Evolutionary conservation across 2,797 vertebrate genomes (phyloP).

Genomic region (Pampus argenteus): DNA sequence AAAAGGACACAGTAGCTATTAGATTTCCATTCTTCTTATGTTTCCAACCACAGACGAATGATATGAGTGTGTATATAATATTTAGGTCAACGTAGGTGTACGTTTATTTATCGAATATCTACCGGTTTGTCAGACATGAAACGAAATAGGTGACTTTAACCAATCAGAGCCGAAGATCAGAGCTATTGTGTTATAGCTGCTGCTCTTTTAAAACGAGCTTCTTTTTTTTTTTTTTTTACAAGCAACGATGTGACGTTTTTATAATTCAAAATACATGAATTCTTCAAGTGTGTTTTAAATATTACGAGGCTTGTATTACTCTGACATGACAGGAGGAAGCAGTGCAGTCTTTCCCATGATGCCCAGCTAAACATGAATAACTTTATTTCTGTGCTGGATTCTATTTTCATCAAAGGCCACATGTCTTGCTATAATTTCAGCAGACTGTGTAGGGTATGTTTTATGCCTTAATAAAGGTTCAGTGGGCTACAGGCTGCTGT

Average conservation of each 20-base stretch:
- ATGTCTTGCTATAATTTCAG: slow-evolving; percentile 45
- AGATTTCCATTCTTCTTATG: background rate
- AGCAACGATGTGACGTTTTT: background rate
- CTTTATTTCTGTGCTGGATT: slow-evolving; percentile 73
- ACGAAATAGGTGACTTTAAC: slow-evolving; percentile 51
- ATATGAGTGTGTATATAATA: background rate
- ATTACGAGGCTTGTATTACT: background rate
- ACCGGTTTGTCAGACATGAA: slow-evolving; percentile 18
- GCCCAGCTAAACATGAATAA: slow-evolving; percentile 86
- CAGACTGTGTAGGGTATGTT: slow-evolving; percentile 27
- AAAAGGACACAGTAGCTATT: background rate
- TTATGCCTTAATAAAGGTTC: slow-evolving; percentile 58
- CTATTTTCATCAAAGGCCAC: slow-evolving; percentile 30
- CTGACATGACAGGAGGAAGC: background rate
- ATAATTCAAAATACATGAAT: slow-evolving; percentile 1
- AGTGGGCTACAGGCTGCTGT: slow-evolving; percentile 32
- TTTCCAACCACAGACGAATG: slow-evolving; percentile 4
- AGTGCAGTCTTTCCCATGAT: slow-evolving; percentile 81
- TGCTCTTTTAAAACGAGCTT: background rate
- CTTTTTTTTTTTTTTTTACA: background rate
- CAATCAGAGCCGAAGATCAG: slow-evolving; percentile 48
- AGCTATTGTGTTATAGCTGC: slow-evolving; percentile 18
- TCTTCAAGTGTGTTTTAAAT: slow-evolving; percentile 7
- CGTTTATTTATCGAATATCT: slow-evolving; percentile 27
- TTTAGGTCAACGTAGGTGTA: slow-evolving; percentile 24